Evolutionary conservation across 1,140 invertebrate species (phyloP).

Genomic region (Penaeus indicus): DNA sequence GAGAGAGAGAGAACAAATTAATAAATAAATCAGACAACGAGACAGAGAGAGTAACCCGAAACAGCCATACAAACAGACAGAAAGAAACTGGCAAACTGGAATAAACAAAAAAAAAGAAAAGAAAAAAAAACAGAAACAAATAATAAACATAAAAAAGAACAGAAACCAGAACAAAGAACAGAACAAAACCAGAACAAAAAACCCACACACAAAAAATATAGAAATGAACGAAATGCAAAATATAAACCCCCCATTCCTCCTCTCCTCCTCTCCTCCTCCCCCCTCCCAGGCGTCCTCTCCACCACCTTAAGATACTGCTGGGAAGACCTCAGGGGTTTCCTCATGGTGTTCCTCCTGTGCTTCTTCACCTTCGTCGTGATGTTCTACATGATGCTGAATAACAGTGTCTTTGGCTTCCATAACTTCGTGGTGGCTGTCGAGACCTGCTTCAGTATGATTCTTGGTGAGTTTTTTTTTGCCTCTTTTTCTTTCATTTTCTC

Average conservation of each 20-base stretch:
- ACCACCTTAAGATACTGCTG: constrained; percentile 68
- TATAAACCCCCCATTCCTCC: neutral
- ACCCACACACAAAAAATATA: too few species aligned
- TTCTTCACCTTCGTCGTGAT: constrained; percentile 70
- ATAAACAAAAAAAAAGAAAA: too few species aligned
- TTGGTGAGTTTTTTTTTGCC: constrained; percentile 67
- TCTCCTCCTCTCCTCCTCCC: neutral
- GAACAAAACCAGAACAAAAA: too few species aligned
- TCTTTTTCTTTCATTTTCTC: neutral
- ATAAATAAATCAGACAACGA: too few species aligned
- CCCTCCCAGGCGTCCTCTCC: constrained; percentile 66
- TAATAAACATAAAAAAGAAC: too few species aligned
- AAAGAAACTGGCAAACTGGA: too few species aligned
- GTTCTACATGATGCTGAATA: constrained; percentile 73
- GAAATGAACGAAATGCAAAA: neutral
- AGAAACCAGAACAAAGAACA: too few species aligned
- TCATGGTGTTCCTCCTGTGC: constrained; percentile 69
- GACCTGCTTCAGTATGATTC: constrained; percentile 73
- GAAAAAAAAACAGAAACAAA: too few species aligned
- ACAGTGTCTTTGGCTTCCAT: constrained; percentile 70
- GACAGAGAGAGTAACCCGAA: too few species aligned
- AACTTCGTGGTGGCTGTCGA: constrained; percentile 72
- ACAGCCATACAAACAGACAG: too few species aligned
- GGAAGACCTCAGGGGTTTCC: constrained; percentile 69
- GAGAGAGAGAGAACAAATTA: too few species aligned